Conservation (phyloP, 1,140 invertebrate species). For the Eurosta solidaginis region DNA sequence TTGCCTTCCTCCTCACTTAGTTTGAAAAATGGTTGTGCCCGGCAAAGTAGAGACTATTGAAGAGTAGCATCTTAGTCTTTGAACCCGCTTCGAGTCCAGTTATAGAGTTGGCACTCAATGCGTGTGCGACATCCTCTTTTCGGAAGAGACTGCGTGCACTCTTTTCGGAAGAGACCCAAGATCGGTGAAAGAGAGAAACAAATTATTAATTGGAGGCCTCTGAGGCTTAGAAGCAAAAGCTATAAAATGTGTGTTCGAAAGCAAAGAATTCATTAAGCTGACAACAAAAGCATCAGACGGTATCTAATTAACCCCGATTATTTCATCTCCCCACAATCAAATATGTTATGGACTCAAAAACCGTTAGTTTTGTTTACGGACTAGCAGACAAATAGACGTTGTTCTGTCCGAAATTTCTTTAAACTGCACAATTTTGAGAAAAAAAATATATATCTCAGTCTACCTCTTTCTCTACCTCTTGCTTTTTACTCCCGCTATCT, state of each 20-base stretch:
- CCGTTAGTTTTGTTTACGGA: too few relatives aligned
- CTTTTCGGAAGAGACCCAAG: conserved; percentile 30
- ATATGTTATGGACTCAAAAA: too few relatives aligned
- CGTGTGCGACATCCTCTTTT: conserved; percentile 53
- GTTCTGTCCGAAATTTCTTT: too few relatives aligned
- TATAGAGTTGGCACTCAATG: conserved; percentile 56
- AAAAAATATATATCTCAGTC: too few relatives aligned
- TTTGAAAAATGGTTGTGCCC: conserved; percentile 56
- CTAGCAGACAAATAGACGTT: too few relatives aligned
- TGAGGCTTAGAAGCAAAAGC: too few relatives aligned
- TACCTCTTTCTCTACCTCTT: too few relatives aligned
- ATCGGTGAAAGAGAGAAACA: neutral
- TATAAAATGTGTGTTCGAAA: too few relatives aligned
- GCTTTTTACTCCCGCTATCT: too few relatives aligned
- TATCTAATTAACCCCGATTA: too few relatives aligned
- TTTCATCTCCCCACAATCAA: too few relatives aligned
- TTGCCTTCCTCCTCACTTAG: conserved; percentile 54
- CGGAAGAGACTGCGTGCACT: conserved; percentile 49
- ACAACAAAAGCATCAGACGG: neutral
- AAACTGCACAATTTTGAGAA: too few relatives aligned
- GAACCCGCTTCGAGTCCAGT: conserved; percentile 44
- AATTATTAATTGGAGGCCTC: neutral
- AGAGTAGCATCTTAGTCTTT: conserved; percentile 65
- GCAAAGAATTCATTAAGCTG: neutral
- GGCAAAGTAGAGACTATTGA: conserved; percentile 69